Percentiles rank a stretch among this genome's conserved stretches.
Conservation (phyloP, 1,140 invertebrate species). For the Lerema accius region DNA sequence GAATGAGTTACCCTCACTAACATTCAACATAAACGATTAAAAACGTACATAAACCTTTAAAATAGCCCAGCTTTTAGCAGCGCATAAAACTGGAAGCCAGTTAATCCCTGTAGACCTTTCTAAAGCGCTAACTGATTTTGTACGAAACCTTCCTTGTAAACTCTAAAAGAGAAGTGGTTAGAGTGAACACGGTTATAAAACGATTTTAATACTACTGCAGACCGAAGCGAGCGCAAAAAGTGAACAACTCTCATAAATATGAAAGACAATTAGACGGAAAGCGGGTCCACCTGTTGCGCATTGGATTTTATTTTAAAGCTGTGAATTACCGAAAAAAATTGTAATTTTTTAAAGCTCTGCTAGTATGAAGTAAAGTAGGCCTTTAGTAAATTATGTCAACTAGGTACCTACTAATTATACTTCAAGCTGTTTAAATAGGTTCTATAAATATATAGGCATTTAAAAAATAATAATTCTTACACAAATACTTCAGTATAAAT, state of each 20-base stretch:
- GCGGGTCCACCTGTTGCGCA: constrained; percentile 20
- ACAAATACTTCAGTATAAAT: too few relatives aligned
- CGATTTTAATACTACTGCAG: constrained; percentile 4
- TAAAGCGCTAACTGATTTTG: constrained; percentile 2
- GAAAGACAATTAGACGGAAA: constrained; percentile 9
- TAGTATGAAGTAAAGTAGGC: too few relatives aligned
- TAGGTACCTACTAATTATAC: too few relatives aligned
- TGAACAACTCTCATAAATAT: constrained; percentile 26
- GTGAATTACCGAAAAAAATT: not conserved
- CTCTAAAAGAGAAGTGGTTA: constrained; percentile 2
- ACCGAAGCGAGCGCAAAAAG: constrained; percentile 7
- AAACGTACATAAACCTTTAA: too few relatives aligned
- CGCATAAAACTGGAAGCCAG: not conserved
- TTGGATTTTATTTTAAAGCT: not conserved
- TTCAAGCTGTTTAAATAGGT: too few relatives aligned
- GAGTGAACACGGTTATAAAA: constrained; percentile 15
- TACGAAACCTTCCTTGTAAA: constrained; percentile 11
- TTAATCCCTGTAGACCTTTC: constrained; percentile 1
- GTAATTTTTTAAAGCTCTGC: too few relatives aligned
- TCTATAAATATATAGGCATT: too few relatives aligned
- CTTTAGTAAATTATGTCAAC: too few relatives aligned
- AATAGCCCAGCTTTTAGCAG: not conserved
- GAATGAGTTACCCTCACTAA: too few relatives aligned
- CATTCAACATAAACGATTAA: too few relatives aligned
- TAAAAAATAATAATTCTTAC: too few relatives aligned